Base-by-base conservation (phyloP, 2,797 vertebrate genomes). In the Premnoplex brunnescens region DNA sequence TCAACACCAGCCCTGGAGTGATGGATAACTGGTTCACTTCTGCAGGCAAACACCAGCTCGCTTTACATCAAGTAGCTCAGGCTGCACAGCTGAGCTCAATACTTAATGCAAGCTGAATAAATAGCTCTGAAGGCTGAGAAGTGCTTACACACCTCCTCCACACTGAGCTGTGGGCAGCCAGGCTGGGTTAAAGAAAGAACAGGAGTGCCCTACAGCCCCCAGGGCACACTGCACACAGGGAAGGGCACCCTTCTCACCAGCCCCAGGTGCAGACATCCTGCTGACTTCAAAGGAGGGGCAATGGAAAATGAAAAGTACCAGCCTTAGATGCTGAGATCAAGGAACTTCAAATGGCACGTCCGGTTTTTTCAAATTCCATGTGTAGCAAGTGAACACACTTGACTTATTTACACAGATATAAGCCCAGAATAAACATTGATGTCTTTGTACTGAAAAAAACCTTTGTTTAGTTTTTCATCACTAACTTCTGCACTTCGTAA, bases 1-100 rank as follows among this genome's bases (percentile, higher is more conserved):
- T 68, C 86, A 92, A 92, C 89, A 85, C 39, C 89, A 85, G 54
- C 94, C 34, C 75, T 95, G 73, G 14, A 68, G 60, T 9, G 62
- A 90, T 51, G 49, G 28, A 27, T 26, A 11, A 51, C 39, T 51
- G n/a, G 13, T 62, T 58, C 80, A 64, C 39, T 69, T 84, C 76
- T 62, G 76, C 83, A 88, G 58, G 69, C 27, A 85, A 84, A 75
- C 9, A 73, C 5, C 36, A 78, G 43, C 27, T 71, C 63, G 8
- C 64, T 91, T 81, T 73, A 68, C 72, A 90, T 20, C 54, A 66
- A 69, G 84, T 1, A 59, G 43, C 73, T 88, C 52, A 64, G 68
- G 34, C 28, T 77, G 15, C 56, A n/a, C 32, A 49, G 63, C 44
- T 14, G 1, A 73, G 51, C 56, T 85, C 34, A 26, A 28, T 28